Evolutionary conservation across 2,113 vertebrate genomes (phyloP), one percentile per base, ranked within the genome.

Genomic region (Cyphomyrus discorhynchus): DNA sequence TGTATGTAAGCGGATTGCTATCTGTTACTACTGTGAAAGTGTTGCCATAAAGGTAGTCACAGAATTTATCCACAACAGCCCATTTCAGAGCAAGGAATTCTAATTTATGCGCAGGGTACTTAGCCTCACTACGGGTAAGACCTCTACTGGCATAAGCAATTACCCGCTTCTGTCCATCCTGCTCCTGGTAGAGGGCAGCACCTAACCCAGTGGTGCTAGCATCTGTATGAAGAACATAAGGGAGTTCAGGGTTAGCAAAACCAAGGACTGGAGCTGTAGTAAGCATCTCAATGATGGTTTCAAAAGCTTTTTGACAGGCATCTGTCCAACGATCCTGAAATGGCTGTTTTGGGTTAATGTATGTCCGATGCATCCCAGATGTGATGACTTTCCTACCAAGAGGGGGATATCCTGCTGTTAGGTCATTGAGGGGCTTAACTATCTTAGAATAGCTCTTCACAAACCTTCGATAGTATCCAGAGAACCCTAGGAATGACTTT

Each of bases 111-210:
- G 52, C 90, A 1, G 87, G 87, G 15, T 90, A 90, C 9, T 15
- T 17, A 5, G 74, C 70, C 24, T 88, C 90, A 49, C 90, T 84
- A 1, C n/a, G 35, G 1, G 86, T 80, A 15, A 90, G 47, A 10
- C 74, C 90, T 19, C 74, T 66, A 47, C 87, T 90, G 15, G 90
- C 90, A 82, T 58, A 90, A 47, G 90, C 90, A 13, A 90, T 87
- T 52, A 88, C 49, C n/a, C 42, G 35, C 11, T 42, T 49, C 8
- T 52, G 66, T 7, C 89, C 86, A 4, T 62, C 70, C 39, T 90
- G 85, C 45, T 82, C 89, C 17, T 90, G 86, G 24, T 90, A 90
- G 2, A 90, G 47, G 2, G 90, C 66, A 1, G 86, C 86, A 35
- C 90, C 90, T 10, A 90, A 42, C 0, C 86, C 89, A 2, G 21